Evolutionary conservation across 2,888 invertebrate species (phyloP).

Genomic region (Halictus ligatus): DNA sequence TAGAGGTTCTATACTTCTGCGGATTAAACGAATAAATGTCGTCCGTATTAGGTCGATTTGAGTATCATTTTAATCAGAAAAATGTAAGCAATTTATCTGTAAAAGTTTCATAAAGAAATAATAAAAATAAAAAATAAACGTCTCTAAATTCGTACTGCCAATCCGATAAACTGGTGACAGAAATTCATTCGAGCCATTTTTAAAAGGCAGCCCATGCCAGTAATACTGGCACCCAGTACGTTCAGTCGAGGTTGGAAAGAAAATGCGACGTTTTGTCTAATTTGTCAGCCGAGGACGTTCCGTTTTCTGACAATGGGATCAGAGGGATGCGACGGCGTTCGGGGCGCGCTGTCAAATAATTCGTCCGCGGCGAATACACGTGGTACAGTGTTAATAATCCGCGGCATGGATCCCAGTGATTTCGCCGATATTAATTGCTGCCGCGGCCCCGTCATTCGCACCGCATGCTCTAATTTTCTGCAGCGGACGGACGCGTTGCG

Average conservation of each 20-base stretch:
- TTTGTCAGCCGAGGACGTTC: neutral
- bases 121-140: too few relatives aligned
- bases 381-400: slow-evolving; percentile 23
- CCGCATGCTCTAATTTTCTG: slow-evolving; percentile 15
- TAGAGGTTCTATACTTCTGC: neutral
- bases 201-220: neutral
- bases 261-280: neutral
- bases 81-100: neutral
- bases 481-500: slow-evolving; percentile 1
- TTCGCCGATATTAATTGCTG: slow-evolving; percentile 28
- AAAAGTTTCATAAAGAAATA: neutral
- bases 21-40: neutral
- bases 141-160: too few relatives aligned
- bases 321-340: neutral
- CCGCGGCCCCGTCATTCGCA: slow-evolving; percentile 15
- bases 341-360: slow-evolving; percentile 18
- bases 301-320: neutral
- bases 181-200: neutral
- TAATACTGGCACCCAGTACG: neutral
- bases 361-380: slow-evolving; percentile 2
- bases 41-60: neutral
- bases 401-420: slow-evolving; percentile 9
- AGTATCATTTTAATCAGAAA: neutral
- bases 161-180: neutral
- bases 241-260: neutral